phyloP scores from a whole-genome alignment of 2,113 vertebrate genomes.

The Oophaga pumilio region DNA sequence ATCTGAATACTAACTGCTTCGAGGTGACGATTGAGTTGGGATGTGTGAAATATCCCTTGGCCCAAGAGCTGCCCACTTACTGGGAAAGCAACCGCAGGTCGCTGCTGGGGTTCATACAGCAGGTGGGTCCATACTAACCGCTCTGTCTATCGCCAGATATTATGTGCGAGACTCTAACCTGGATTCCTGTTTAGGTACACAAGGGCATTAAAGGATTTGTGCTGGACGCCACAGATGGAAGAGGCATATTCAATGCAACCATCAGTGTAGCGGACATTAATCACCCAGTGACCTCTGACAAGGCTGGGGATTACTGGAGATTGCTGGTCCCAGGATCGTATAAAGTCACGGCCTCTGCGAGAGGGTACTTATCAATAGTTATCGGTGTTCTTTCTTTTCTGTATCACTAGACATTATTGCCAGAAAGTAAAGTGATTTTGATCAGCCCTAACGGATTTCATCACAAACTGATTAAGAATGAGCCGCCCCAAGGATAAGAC shows the following conservation, averaged over 20 bases:
- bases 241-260: constrained; percentile 89
- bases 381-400: neutral
- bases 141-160: neutral
- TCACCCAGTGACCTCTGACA: constrained; percentile 83
- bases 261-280: constrained; percentile 82
- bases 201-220: constrained; percentile 86
- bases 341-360: constrained; percentile 84
- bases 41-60: constrained; percentile 89
- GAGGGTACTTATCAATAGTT: constrained; percentile 76
- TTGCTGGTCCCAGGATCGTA: constrained; percentile 85
- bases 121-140: constrained; percentile 72
- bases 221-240: constrained; percentile 80
- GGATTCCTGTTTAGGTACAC: constrained; percentile 79
- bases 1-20: constrained; percentile 95
- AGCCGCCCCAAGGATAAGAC: too few relatives aligned
- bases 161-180: constrained; percentile 28
- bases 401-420: too few relatives aligned
- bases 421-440: too few relatives aligned
- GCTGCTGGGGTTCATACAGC: constrained; percentile 90
- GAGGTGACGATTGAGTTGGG: constrained; percentile 96
- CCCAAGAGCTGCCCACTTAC: constrained; percentile 82
- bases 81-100: constrained; percentile 89
- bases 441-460: too few relatives aligned
- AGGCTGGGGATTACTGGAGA: constrained; percentile 93
- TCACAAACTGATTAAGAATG: too few relatives aligned